These are phyloP conservation scores for Sciaenops ocellatus DNA, from an alignment of 2,797 vertebrate species.

Conservation along the genomic window DNA sequence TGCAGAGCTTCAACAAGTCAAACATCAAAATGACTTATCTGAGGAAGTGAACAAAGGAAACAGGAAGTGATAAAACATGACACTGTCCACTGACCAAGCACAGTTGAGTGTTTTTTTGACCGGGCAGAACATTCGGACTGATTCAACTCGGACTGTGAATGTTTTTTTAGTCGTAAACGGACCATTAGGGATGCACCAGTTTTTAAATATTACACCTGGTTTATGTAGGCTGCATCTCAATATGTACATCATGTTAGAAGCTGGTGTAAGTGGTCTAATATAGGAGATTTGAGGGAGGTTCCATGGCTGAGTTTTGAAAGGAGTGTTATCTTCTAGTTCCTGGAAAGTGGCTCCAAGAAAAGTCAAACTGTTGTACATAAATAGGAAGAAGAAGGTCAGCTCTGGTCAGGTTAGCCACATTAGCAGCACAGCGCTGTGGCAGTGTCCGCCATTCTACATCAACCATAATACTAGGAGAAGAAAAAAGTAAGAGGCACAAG, in stretches of 20 bases:
- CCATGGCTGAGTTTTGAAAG: neutral
- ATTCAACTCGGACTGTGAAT: neutral
- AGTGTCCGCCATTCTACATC: too few species aligned
- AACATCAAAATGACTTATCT: constrained; percentile 12
- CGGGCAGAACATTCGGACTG: neutral
- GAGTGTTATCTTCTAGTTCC: neutral
- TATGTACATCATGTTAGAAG: neutral
- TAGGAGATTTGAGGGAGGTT: neutral
- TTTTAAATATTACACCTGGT: neutral
- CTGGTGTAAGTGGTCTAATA: neutral
- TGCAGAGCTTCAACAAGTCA: neutral
- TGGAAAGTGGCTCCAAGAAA: too few species aligned
- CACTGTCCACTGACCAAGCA: neutral
- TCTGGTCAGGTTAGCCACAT: too few species aligned
- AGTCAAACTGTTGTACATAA: neutral
- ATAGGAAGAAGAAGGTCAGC: too few species aligned
- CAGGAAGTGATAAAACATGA: constrained; percentile 17
- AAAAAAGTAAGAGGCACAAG: too few species aligned
- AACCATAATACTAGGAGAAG: too few species aligned
- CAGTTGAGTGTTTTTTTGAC: neutral
- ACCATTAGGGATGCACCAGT: neutral
- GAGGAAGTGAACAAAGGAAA: constrained; percentile 19
- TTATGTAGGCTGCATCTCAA: neutral
- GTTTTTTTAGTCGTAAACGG: neutral
- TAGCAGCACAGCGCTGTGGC: too few species aligned